Base-by-base conservation (phyloP, 2,797 vertebrate genomes). In the Micrastur ruficollis region DNA sequence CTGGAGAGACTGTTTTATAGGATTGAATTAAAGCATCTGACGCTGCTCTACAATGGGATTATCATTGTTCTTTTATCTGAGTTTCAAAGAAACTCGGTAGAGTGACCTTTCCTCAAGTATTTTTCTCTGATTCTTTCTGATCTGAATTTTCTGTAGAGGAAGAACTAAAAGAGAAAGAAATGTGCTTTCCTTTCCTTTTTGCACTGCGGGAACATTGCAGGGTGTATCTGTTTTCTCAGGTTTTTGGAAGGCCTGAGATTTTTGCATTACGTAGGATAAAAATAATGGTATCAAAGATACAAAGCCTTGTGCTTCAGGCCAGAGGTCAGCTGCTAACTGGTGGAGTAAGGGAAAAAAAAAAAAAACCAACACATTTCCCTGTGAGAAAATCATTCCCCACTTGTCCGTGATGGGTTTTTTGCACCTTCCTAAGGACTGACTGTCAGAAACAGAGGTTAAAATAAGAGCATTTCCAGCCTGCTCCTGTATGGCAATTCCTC, bases 21-120 rank as follows among this genome's bases (percentile, higher is more conserved):
- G 44, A 26, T 11, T 49, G 72, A 87, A 92, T 82, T 73, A 76
- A 89, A 90, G 55, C 55, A 19, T 29, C 81, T 50, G 22, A 40
- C 6, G 1, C 47, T 56, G 5, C 65, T 53, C 71, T 72, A 36
- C 29, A 65, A 83, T 32, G 68, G 52, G 42, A 74, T 95, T 70
- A n/a, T 63, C 58, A 19, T 25, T 46, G 29, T 25, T 62, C 52
- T 82, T 93, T 93, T 32, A 84, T 86, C 93, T 2, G 5, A 44
- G 49, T 81, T 95, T 92, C 80, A 95, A 89, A 96, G 86, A 22
- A 53, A 34, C 80, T 79, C 74, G 38, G 67, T 46, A 61, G 59
- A 89, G 62, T 66, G 89, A 97, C 93, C 89, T 96, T 94, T 92
- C 74, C 68, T 78, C 58, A 13, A 63, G 78, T 70, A n/a, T 82